Evolutionary conservation across 2,113 vertebrate genomes (phyloP).

Genomic region (Agapornis roseicollis): DNA sequence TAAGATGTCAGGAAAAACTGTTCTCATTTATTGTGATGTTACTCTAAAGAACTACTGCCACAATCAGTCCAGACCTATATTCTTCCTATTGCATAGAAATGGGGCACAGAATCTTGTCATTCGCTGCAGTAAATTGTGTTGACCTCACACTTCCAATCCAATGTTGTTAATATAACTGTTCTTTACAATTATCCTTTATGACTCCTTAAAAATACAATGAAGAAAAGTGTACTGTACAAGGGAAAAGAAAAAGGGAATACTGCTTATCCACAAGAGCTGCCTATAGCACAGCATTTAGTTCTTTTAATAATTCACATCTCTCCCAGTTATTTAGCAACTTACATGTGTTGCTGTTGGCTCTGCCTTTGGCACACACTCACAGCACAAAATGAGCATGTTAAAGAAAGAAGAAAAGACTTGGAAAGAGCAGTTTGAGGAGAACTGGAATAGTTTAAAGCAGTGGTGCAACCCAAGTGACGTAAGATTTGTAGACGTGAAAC

Average conservation of each 20-base stretch:
- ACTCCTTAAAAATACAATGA: background rate
- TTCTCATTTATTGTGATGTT: background rate
- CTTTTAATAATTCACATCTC: background rate
- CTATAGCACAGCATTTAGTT: background rate
- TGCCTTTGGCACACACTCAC: background rate
- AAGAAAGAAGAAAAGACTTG: background rate
- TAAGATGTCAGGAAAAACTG: background rate
- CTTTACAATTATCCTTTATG: background rate
- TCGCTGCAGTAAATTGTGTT: background rate
- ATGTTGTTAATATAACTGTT: background rate
- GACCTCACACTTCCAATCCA: background rate
- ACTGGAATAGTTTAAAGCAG: background rate
- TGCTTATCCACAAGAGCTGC: background rate
- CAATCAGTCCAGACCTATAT: background rate
- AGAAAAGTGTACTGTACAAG: background rate
- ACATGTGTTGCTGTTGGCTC: background rate
- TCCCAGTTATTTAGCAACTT: background rate
- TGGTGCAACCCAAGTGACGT: background rate
- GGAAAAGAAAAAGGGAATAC: background rate
- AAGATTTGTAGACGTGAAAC: background rate
- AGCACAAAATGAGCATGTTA: background rate
- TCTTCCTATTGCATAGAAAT: background rate
- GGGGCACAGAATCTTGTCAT: background rate
- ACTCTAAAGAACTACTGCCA: background rate
- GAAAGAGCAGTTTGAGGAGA: background rate